A percentile compares a stretch with the other conserved stretches of the same genome.
Conservation (phyloP, 2,888 invertebrate genomes). For the Troides aeacus region DNA sequence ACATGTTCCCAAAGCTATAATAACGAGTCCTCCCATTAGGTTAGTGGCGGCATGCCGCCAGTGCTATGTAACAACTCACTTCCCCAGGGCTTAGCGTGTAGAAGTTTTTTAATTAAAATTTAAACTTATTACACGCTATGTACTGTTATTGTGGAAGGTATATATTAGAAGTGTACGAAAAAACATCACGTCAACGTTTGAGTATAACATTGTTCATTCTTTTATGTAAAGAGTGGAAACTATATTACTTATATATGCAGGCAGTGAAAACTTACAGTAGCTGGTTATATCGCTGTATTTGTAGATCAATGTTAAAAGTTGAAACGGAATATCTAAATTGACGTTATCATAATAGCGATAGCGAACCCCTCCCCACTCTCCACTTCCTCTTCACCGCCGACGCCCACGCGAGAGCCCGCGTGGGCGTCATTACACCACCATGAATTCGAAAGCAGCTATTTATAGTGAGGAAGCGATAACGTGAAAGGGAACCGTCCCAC, state of each 20-base stretch:
- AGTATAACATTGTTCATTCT: too few species aligned
- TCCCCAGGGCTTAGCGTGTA: slow-evolving; percentile 18
- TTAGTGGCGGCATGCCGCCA: slow-evolving; percentile 13
- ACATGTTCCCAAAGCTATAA: slow-evolving; percentile 13
- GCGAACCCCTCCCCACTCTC: slow-evolving; percentile 9
- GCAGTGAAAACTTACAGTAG: too few species aligned
- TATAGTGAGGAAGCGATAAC: slow-evolving; percentile 58
- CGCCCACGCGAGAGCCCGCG: slow-evolving; percentile 36
- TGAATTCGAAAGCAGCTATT: slow-evolving; percentile 64
- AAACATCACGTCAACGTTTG: too few species aligned
- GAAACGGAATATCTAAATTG: slow-evolving; percentile 23
- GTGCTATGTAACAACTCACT: not conserved
- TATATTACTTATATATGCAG: too few species aligned
- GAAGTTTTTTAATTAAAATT: slow-evolving; percentile 14
- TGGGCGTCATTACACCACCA: slow-evolving; percentile 63
- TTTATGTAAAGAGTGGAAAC: too few species aligned
- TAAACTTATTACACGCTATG: slow-evolving; percentile 4
- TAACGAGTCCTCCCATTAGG: slow-evolving; percentile 21
- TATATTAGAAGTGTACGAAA: too few species aligned
- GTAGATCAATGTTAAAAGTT: not conserved
- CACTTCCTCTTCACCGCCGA: slow-evolving; percentile 15
- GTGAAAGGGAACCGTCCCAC: slow-evolving; percentile 52
- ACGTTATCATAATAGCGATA: slow-evolving; percentile 27
- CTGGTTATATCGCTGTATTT: too few species aligned
- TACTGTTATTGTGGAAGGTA: too few species aligned